These are phyloP conservation scores for Dendrolimus kikuchii DNA, from an alignment of 1,140 invertebrate genomes.

Conservation along the genomic window DNA sequence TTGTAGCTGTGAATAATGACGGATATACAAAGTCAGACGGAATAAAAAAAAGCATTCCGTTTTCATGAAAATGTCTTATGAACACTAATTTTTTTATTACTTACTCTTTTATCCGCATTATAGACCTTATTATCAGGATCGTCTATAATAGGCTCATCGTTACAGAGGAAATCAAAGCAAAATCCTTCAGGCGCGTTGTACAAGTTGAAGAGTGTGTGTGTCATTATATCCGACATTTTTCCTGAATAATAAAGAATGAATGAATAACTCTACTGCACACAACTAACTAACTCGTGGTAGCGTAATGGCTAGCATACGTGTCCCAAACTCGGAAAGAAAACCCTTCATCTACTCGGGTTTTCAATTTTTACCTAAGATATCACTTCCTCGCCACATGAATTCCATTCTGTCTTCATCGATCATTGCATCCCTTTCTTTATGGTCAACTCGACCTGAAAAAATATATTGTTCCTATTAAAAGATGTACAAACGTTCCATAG, in stretches of 20 bases:
- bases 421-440: slow-evolving; percentile 80
- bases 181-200: slow-evolving; percentile 82
- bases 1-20: no score
- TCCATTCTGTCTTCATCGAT: slow-evolving; percentile 79
- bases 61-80: no score
- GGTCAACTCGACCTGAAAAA: slow-evolving; percentile 81
- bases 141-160: slow-evolving; percentile 77
- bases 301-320: no score
- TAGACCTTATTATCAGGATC: slow-evolving; percentile 71
- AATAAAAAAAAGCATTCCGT: no score
- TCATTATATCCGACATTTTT: slow-evolving; percentile 59
- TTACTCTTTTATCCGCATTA: slow-evolving; percentile 69
- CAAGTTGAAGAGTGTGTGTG: slow-evolving; percentile 69
- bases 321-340: no score
- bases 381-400: slow-evolving; percentile 83
- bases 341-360: no score
- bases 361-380: slow-evolving; percentile 60
- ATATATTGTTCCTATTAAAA: no score
- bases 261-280: neutral
- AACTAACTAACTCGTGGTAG: no score
- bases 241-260: slow-evolving; percentile 24
- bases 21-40: no score
- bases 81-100: neutral
- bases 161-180: slow-evolving; percentile 83
- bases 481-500: no score